Evolutionary conservation across 2,888 invertebrate species (phyloP).

Genomic region (Apomyelois bistriatella): DNA sequence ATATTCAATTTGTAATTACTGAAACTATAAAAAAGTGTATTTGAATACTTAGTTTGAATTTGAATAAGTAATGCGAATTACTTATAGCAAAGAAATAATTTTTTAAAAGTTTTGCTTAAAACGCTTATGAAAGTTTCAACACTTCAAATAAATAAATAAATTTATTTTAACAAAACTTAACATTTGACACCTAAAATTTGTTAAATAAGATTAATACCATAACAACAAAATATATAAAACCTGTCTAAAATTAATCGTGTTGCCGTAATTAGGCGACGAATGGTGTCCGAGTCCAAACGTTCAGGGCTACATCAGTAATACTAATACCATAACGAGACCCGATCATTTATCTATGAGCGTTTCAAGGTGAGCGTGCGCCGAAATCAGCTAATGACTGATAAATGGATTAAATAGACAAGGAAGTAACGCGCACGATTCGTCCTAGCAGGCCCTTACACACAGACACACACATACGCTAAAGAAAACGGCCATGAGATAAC

Average conservation of each 20-base stretch:
- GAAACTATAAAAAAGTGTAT: too few species aligned
- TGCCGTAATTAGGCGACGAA: constrained; percentile 3
- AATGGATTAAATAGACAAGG: constrained; percentile 61
- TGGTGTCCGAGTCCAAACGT: not conserved
- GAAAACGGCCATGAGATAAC: constrained; percentile 71
- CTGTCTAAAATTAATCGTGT: not conserved
- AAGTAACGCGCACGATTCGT: constrained; percentile 68
- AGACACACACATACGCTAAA: constrained; percentile 28
- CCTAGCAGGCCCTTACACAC: constrained; percentile 58
- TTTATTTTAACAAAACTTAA: not conserved
- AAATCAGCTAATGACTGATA: constrained; percentile 57
- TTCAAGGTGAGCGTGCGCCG: constrained; percentile 55
- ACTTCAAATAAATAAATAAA: too few species aligned
- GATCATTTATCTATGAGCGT: constrained; percentile 34
- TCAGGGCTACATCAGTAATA: constrained; percentile 8
- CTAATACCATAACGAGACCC: constrained; percentile 14
- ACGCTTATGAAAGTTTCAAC: not conserved
- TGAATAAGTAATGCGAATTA: too few species aligned
- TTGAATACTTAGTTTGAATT: too few species aligned
- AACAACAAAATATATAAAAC: not conserved
- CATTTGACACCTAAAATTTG: constrained; percentile 2
- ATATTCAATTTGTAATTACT: too few species aligned
- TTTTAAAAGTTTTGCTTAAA: too few species aligned
- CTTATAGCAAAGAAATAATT: too few species aligned
- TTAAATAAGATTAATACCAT: constrained; percentile 1